These are phyloP conservation scores for Frankliniella intonsa DNA, from an alignment of 2,888 invertebrate genomes.

Conservation along the genomic window DNA sequence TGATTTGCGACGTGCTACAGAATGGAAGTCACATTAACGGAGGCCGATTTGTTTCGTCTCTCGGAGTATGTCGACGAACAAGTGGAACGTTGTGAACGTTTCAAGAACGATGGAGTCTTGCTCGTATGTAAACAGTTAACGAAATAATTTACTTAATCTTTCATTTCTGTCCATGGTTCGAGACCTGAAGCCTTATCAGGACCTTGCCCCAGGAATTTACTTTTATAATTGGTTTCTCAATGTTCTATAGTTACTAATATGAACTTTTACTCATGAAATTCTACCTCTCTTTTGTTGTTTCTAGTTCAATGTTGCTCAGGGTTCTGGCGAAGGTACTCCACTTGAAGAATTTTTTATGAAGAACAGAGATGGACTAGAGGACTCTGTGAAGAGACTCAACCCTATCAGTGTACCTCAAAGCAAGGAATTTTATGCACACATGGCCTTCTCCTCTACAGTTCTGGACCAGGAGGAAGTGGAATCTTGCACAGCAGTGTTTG, in stretches of 20 bases:
- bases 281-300: not conserved
- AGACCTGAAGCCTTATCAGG: too few species aligned
- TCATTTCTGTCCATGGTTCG: not conserved
- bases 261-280: not conserved
- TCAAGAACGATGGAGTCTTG: not conserved
- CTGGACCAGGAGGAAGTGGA: not conserved
- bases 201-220: not conserved
- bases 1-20: not conserved
- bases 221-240: not conserved
- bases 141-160: not conserved
- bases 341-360: not conserved
- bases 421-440: not conserved
- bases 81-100: not conserved
- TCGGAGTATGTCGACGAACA: not conserved
- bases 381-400: not conserved
- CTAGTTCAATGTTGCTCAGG: not conserved
- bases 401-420: not conserved
- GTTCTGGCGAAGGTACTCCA: not conserved
- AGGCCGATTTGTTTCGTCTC: not conserved
- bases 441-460: not conserved
- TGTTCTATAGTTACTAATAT: not conserved
- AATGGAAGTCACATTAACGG: not conserved
- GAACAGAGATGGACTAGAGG: not conserved
- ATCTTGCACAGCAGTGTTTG: not conserved
- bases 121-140: not conserved